Conservation (phyloP, 2,113 vertebrate genomes). For the Narcine bancroftii region DNA sequence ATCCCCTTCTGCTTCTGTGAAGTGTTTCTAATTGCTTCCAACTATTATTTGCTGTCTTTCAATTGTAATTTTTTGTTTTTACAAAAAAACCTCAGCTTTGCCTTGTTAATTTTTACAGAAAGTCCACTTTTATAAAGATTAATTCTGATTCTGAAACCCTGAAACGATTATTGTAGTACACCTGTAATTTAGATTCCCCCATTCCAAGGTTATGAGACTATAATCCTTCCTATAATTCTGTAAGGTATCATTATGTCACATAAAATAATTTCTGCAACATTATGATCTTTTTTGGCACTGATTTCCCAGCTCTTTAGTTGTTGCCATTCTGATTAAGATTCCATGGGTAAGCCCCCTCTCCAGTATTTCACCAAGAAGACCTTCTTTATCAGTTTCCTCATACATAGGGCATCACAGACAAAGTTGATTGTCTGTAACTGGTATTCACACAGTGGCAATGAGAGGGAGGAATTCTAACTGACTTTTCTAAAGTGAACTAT, state of each 20-base stretch:
- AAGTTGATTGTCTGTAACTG: not conserved
- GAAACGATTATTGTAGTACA: not conserved
- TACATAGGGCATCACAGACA: not conserved
- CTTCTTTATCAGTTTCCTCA: not conserved
- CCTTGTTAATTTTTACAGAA: not conserved
- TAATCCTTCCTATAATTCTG: not conserved
- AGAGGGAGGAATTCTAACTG: not conserved
- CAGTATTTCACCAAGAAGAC: not conserved
- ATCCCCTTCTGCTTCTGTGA: not conserved
- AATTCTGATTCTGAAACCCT: not conserved
- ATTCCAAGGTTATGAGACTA: not conserved
- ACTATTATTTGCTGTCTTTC: not conserved
- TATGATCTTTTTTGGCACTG: not conserved
- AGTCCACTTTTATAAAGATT: not conserved
- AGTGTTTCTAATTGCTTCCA: not conserved
- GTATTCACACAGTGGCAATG: not conserved
- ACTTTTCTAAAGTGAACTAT: not conserved
- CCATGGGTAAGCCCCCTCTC: not conserved
- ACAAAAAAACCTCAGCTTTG: not conserved
- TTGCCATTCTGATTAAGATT: not conserved
- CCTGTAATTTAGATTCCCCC: not conserved
- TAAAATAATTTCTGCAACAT: not conserved
- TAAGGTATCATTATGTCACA: not conserved
- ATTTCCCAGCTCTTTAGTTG: not conserved
- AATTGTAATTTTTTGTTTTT: too few species aligned